Percentiles rank a stretch among this genome's conserved stretches.
Evolutionary conservation across 2,797 vertebrate species (phyloP).

Genomic region (Tinamus major): DNA sequence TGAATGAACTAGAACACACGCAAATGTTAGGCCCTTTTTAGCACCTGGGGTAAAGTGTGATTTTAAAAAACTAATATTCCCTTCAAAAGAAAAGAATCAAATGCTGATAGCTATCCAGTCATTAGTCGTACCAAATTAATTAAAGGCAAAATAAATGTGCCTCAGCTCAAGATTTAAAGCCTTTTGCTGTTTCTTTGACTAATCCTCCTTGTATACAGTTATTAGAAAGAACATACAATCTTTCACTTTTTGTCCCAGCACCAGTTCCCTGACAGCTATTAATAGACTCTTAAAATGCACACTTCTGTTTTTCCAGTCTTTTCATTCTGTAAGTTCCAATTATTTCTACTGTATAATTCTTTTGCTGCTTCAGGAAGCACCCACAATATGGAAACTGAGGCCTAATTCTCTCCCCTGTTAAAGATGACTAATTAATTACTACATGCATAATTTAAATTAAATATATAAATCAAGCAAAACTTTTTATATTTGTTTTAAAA

Average conservation of each 20-base stretch:
- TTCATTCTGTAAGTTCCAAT: background rate
- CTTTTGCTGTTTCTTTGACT: background rate
- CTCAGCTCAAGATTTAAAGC: background rate
- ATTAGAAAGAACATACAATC: background rate
- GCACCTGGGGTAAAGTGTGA: background rate
- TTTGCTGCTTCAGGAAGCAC: background rate
- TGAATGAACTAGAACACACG: background rate
- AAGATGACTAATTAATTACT: background rate
- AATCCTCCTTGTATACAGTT: background rate
- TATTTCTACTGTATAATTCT: background rate
- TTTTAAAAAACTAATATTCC: background rate
- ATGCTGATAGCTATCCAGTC: background rate
- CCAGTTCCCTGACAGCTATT: background rate
- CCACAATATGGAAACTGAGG: background rate
- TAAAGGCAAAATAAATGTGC: constrained; percentile 7
- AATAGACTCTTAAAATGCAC: background rate
- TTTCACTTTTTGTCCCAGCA: background rate
- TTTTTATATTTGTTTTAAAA: background rate
- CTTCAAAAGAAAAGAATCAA: background rate
- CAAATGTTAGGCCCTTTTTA: background rate
- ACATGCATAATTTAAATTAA: background rate
- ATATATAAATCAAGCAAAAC: background rate
- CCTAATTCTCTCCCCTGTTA: background rate
- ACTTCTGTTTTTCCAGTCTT: background rate
- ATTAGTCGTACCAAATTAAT: background rate